Evolutionary conservation across 2,113 vertebrate species (phyloP).

Genomic region (Cyprinodon tularosa): DNA sequence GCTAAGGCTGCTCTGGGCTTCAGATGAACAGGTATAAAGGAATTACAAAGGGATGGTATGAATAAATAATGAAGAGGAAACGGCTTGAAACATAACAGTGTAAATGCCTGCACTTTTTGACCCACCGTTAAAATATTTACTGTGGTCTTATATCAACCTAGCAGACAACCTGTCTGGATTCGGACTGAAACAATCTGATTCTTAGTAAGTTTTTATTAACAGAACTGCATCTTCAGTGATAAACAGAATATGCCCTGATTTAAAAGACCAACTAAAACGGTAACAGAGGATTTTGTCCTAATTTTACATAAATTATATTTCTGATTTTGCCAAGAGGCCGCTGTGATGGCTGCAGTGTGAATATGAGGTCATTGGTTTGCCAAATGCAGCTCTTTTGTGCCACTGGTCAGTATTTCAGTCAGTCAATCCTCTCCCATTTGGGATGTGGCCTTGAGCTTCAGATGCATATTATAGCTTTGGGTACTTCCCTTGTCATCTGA

Average conservation of each 20-base stretch:
- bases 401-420: conserved; percentile 55
- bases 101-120: conserved; percentile 52
- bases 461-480: conserved; percentile 61
- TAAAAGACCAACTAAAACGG: conserved; percentile 8
- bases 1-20: conserved; percentile 41
- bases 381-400: conserved; percentile 40
- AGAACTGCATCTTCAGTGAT: not conserved
- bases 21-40: conserved; percentile 50
- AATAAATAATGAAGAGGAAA: conserved; percentile 72
- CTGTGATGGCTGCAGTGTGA: conserved; percentile 41
- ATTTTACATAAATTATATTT: conserved; percentile 39
- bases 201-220: not conserved
- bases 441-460: conserved; percentile 46
- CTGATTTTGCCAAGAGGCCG: conserved; percentile 7
- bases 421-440: conserved; percentile 51
- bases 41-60: conserved; percentile 65
- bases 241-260: conserved; percentile 14
- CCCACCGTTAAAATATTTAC: conserved; percentile 69
- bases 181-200: conserved; percentile 17
- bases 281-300: conserved; percentile 24
- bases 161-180: conserved; percentile 37
- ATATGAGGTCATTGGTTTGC: conserved; percentile 62
- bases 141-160: conserved; percentile 39
- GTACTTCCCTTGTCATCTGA: conserved; percentile 49
- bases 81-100: conserved; percentile 54